Percentiles rank a stretch among this genome's conserved stretches.
These are phyloP conservation scores for Sphaerodactylus townsendi DNA, from an alignment of 2,113 vertebrate species.

Conservation along the genomic window DNA sequence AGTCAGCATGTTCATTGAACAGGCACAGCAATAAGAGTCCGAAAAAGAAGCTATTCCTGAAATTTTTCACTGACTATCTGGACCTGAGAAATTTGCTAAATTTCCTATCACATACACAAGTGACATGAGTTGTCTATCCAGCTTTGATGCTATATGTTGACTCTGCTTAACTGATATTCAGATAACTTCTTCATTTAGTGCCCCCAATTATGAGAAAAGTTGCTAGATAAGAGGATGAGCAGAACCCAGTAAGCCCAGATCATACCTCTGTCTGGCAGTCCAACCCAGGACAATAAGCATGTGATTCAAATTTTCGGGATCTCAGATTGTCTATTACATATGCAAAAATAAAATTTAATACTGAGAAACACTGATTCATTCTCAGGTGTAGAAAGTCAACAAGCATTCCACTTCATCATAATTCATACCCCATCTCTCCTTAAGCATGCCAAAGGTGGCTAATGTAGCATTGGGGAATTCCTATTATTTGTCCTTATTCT, in stretches of 20 bases:
- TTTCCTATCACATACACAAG: background rate
- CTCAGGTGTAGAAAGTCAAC: conserved; percentile 32
- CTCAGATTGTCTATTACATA: background rate
- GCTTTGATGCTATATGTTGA: background rate
- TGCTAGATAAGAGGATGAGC: no score
- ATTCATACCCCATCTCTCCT: background rate
- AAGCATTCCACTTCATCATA: background rate
- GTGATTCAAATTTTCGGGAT: background rate
- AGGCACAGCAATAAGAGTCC: conserved; percentile 8
- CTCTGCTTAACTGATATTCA: background rate
- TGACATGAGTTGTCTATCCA: background rate
- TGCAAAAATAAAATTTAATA: conserved; percentile 49
- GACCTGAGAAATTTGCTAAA: background rate
- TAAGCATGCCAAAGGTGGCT: conserved; percentile 13
- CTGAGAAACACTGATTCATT: conserved; percentile 53
- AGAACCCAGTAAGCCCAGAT: no score
- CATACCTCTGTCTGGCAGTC: no score
- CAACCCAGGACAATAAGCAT: no score
- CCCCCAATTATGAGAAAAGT: background rate
- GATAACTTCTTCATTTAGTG: background rate
- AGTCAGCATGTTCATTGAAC: conserved; percentile 9
- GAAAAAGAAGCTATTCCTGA: background rate
- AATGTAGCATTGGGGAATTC: conserved; percentile 20
- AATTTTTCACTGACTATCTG: background rate
- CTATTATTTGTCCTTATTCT: conserved; percentile 35